Evolutionary conservation across 2,113 vertebrate genomes (phyloP).

Genomic region (Calyptommatus sinebrachiatus): DNA sequence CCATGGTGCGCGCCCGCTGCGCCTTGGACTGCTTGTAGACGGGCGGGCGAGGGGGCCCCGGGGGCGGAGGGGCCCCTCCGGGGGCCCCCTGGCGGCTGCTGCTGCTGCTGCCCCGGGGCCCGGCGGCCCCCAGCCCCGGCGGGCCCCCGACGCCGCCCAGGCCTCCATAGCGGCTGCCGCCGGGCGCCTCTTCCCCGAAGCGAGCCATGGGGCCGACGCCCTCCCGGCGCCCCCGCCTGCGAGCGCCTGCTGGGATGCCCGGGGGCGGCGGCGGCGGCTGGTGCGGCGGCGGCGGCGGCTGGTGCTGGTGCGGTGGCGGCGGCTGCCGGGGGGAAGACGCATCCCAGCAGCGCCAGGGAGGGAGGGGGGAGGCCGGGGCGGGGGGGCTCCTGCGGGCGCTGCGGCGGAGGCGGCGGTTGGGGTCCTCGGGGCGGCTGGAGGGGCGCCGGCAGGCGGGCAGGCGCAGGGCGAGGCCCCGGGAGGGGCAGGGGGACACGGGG

Average conservation of each 20-base stretch:
- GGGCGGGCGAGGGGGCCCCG: conserved; percentile 71
- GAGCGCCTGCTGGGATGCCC: too few relatives aligned
- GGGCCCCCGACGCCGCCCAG: conserved; percentile 69
- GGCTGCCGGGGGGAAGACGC: conserved; percentile 75
- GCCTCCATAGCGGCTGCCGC: conserved; percentile 84
- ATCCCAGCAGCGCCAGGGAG: conserved; percentile 77
- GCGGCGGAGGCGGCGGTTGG: neutral
- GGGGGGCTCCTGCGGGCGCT: conserved; percentile 26
- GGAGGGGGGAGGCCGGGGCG: conserved; percentile 45
- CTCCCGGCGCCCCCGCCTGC: neutral
- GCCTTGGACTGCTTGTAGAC: conserved; percentile 95
- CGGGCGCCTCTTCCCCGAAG: conserved; percentile 89
- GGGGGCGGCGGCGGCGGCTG: conserved; percentile 90
- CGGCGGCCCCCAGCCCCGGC: neutral
- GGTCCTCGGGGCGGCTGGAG: too few relatives aligned
- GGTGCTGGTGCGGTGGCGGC: conserved; percentile 77
- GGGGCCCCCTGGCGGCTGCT: conserved; percentile 79
- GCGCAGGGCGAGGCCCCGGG: too few relatives aligned
- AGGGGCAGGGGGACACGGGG: too few relatives aligned
- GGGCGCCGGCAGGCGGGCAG: too few relatives aligned
- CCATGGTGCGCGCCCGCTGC: conserved; percentile 95
- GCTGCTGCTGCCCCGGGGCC: conserved; percentile 67
- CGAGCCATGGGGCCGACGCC: conserved; percentile 82
- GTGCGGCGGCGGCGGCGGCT: conserved; percentile 67
- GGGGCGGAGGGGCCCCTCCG: too few relatives aligned